These are phyloP conservation scores for Sphenopsis melanotis DNA, from an alignment of 2,797 vertebrate genomes.

Conservation along the genomic window DNA sequence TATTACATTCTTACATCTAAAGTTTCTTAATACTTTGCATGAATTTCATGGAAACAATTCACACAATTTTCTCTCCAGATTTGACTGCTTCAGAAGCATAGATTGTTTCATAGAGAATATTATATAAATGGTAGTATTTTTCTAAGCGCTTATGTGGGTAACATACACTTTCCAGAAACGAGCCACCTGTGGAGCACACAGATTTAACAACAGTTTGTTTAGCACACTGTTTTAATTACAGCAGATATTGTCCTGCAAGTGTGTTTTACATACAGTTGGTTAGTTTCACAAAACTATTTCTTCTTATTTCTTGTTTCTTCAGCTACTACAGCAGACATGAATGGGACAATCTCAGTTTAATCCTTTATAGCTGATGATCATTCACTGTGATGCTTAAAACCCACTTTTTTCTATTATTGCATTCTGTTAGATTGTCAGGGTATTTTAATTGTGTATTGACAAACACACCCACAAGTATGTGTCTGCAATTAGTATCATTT, in stretches of 20 bases:
- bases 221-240: neutral
- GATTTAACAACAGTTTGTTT: neutral
- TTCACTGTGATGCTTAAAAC: neutral
- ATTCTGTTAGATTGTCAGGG: neutral
- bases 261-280: neutral
- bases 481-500: neutral
- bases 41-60: conserved; percentile 60
- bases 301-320: neutral
- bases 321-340: neutral
- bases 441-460: neutral
- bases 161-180: neutral
- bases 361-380: neutral
- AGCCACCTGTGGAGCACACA: neutral
- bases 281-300: neutral
- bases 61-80: neutral
- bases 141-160: neutral
- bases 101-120: neutral
- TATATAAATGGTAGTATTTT: neutral
- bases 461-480: neutral
- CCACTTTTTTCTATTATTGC: neutral
- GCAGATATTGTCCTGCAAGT: neutral
- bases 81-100: neutral
- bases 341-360: neutral
- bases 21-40: conserved; percentile 51
- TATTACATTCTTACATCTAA: neutral